Evolutionary conservation across 2,888 invertebrate genomes (phyloP), one percentile per base, ranked within the genome.

Genomic region (Noctua janthe): DNA sequence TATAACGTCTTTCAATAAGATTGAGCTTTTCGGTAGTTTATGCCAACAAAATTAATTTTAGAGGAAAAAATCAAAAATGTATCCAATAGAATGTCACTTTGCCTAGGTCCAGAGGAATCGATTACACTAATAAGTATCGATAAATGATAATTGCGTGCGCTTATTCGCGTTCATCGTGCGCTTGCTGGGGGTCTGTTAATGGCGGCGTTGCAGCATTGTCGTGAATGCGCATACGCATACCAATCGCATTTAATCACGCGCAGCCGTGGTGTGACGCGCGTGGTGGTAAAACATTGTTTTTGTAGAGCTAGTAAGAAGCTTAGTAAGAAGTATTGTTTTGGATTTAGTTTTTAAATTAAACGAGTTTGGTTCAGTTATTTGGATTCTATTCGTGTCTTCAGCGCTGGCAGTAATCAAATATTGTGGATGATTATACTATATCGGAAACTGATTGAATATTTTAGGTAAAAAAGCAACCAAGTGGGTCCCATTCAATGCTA

Each of bases 201-300:
- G 82, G 80, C 74, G 47, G 47, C 69, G 8, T 47, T 69, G 71
- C 66, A 43, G 70, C 80, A 81, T 86, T 84, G 87, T 88, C 83
- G 89, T 87, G 88, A 78, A 87, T 79, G 80, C 89, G 88, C 89
- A 88, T 88, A 89, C 89, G 88, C 88, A 88, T 88, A 88, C 86
- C 87, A 83, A 88, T 83, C 78, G 83, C 82, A 77, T 88, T 85
- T 83, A 88, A 88, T 88, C 89, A 88, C 87, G 88, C 86, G 79
- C 88, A 51, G 81, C 62, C 71, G 51, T 59, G 73, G 79, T 84
- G 82, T 84, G 78, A 83, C 76, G 69, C 71, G 47, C n/a, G 49
- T 56, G 47, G 43, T 70, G 71, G 56, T 47, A 76, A 71, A 59
- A 6, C 23, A 39, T 54, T 13, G 39, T 29, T 62, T 74, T 59